Percentiles rank a stretch among this genome's conserved stretches.
These are phyloP conservation scores for Pungitius pungitius DNA, from an alignment of 2,113 vertebrate genomes.

Conservation along the genomic window DNA sequence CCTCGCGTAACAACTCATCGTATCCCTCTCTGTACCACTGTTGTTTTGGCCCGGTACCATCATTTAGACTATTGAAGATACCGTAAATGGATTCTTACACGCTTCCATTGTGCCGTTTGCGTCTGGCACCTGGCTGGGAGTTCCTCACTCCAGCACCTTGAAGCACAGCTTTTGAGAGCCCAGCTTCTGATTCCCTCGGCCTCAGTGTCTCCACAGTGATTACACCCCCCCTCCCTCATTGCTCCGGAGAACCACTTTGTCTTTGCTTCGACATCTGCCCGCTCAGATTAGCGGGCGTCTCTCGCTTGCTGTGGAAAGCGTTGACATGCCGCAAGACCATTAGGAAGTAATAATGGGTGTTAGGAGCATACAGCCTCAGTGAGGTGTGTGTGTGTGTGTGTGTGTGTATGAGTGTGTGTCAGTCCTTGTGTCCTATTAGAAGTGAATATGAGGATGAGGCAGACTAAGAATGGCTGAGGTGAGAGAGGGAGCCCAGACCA, in stretches of 20 bases:
- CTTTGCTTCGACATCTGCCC: slow-evolving; percentile 46
- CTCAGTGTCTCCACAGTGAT: slow-evolving; percentile 31
- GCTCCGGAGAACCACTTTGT: neutral
- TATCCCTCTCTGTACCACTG: too few relatives aligned
- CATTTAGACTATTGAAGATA: neutral
- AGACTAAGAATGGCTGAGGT: slow-evolving; percentile 66
- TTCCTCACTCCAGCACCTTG: slow-evolving; percentile 14
- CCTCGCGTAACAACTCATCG: neutral
- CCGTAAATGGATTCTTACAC: too few relatives aligned
- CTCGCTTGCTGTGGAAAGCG: slow-evolving; percentile 14
- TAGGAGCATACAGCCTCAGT: slow-evolving; percentile 45
- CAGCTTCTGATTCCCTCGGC: slow-evolving; percentile 6
- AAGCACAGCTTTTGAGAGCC: slow-evolving; percentile 15
- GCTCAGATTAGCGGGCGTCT: slow-evolving; percentile 50
- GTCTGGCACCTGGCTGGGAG: slow-evolving; percentile 40
- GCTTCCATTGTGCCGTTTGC: slow-evolving; percentile 10
- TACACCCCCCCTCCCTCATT: slow-evolving; percentile 39
- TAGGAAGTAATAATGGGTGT: slow-evolving; percentile 60
- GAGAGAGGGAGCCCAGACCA: slow-evolving; percentile 49
- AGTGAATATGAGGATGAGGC: slow-evolving; percentile 38
- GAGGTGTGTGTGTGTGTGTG: slow-evolving; percentile 17
- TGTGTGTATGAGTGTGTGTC: slow-evolving; percentile 23
- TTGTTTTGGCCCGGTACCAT: neutral
- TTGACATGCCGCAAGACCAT: slow-evolving; percentile 49
- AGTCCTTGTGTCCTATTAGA: slow-evolving; percentile 7